Evolutionary conservation across 2,888 invertebrate genomes (phyloP), one percentile per base, ranked within the genome.

Genomic region (Drosophila antonietae): DNA sequence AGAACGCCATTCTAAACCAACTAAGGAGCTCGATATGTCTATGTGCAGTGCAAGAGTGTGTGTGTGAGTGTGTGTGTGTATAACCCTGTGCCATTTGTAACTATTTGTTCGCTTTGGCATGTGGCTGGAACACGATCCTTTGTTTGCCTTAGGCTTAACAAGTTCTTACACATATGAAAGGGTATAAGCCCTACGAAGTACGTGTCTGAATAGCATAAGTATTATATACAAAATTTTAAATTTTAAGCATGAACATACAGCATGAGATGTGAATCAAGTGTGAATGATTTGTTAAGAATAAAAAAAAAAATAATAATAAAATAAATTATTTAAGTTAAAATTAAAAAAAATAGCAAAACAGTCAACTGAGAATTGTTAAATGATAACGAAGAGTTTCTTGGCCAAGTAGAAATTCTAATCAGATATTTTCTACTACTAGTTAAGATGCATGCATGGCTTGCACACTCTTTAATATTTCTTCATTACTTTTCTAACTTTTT

Each of bases 71-170:
- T 62, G 15, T 55, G 62, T 55, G 41, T 28, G 28, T 28, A 6
- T 28, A 28, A 28, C 28, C 28, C 28, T 28, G 28, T 78, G 72
- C 60, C 78, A 80, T 78, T 78, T 71, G 72, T 80, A 68, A 62
- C 61, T 72, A 80, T 80, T 80, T 78, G 77, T 65, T 72, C 52
- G 60, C 31, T 57, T 47, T 44, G 73, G 52, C 78, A 61, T 73
- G 61, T 59, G 53, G 62, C 86, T 68, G 73, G 83, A 89, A 88
- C 61, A 77, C 70, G 86, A 84, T 84, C 86, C 83, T 73, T 73
- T 84, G 83, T 82, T 88, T 89, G 72, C 55, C 44, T 39, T 68
- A 39, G 57, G 65, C 57, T 49, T 35, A 35, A 20, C 9, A 64
- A 47, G 35, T 51, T 10, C 51, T 43, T 18, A 18, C 37, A 49